Evolutionary conservation across 2,888 invertebrate genomes (phyloP).

Genomic region (Argynnis bischoffii): DNA sequence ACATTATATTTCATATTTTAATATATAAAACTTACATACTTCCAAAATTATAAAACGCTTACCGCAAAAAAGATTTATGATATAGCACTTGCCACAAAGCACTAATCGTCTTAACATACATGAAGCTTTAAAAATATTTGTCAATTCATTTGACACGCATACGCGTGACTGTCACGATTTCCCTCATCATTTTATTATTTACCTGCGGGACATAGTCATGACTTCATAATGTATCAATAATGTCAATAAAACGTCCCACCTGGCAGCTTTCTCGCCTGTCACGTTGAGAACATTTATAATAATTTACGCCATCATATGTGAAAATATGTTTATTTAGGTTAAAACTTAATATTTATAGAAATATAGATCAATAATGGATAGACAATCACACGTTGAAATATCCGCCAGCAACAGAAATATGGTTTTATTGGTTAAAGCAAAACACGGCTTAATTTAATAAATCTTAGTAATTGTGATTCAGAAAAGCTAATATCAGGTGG

Average conservation of each 20-base stretch:
- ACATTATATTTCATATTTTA: too few species aligned
- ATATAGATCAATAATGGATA: conserved; percentile 22
- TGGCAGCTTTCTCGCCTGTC: conserved; percentile 57
- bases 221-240: conserved; percentile 68
- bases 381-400: conserved; percentile 9
- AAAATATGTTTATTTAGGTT: conserved; percentile 39
- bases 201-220: conserved; percentile 55
- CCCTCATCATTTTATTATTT: conserved; percentile 55
- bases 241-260: conserved; percentile 49
- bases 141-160: conserved; percentile 32
- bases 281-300: conserved; percentile 66
- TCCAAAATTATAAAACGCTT: too few species aligned
- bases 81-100: not conserved
- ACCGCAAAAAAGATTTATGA: not conserved
- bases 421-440: conserved; percentile 19
- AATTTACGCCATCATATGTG: conserved; percentile 52
- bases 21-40: too few species aligned
- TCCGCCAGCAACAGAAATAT: conserved; percentile 15
- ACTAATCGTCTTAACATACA: conserved; percentile 1
- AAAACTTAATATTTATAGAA: conserved; percentile 12
- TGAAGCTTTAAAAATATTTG: conserved; percentile 19
- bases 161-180: conserved; percentile 30
- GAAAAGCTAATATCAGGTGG: conserved; percentile 70
- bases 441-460: conserved; percentile 65
- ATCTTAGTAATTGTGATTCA: conserved; percentile 68